These are phyloP conservation scores for Trachelus stipa DNA, from an alignment of 2,888 invertebrate genomes.

Conservation along the genomic window DNA sequence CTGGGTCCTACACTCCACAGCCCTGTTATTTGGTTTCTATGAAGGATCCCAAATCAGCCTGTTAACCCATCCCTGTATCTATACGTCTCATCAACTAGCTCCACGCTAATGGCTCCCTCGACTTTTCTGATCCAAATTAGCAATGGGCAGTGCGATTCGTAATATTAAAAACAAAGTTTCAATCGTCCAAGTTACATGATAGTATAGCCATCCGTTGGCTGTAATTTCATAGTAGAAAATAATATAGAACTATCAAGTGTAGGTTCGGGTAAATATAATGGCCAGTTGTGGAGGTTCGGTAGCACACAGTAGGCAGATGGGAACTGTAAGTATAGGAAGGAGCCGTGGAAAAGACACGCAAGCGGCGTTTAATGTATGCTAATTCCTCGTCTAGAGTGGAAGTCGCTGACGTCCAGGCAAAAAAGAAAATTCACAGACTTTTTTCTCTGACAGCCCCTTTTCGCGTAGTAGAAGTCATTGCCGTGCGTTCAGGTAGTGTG, in stretches of 20 bases:
- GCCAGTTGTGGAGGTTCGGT: neutral
- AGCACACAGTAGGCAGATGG: neutral
- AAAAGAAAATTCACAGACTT: neutral
- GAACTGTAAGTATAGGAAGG: neutral
- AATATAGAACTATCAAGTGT: neutral
- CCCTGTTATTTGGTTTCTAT: neutral
- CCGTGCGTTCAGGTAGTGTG: neutral
- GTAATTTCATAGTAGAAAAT: neutral
- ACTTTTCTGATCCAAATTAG: neutral
- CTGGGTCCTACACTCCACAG: constrained; percentile 11
- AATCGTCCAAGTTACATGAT: neutral
- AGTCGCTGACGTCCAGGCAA: neutral
- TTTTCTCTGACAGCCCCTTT: neutral
- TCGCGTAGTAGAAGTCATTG: neutral
- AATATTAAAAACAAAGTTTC: neutral
- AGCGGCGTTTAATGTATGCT: neutral
- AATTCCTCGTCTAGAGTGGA: neutral
- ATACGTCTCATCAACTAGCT: neutral
- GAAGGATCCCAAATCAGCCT: neutral
- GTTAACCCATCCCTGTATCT: neutral
- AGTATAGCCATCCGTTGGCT: neutral
- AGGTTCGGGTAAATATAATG: neutral
- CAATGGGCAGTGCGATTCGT: no score
- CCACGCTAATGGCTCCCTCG: neutral
- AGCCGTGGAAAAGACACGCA: neutral